A percentile compares a stretch with the other conserved stretches of the same genome.
Evolutionary conservation across 2,797 vertebrate species (phyloP).

Genomic region (Podarcis siculus): DNA sequence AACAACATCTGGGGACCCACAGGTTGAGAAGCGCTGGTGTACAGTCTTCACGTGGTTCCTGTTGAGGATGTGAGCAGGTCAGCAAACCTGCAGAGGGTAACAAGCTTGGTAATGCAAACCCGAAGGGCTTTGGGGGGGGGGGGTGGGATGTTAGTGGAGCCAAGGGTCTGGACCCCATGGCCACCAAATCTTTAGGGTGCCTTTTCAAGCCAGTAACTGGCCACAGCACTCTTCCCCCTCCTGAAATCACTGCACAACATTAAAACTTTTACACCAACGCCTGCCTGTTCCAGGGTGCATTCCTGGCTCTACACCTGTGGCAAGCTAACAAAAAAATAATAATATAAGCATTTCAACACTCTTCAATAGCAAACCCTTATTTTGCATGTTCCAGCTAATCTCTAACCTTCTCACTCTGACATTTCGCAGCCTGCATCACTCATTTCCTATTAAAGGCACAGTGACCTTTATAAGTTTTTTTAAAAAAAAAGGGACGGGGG

Average conservation of each 20-base stretch:
- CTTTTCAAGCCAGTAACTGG: background rate
- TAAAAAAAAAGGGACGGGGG: background rate
- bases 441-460: slow-evolving; percentile 52
- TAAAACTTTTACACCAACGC: background rate
- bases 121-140: background rate
- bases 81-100: background rate
- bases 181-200: background rate
- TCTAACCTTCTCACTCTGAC: slow-evolving; percentile 69
- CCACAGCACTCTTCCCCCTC: background rate
- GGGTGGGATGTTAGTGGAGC: background rate
- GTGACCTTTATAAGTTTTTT: slow-evolving; percentile 53
- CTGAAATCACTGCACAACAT: slow-evolving; percentile 21
- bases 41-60: too few relatives aligned
- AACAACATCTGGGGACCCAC: too few relatives aligned
- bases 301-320: slow-evolving; percentile 71
- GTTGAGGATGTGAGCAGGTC: too few relatives aligned
- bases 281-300: slow-evolving; percentile 47
- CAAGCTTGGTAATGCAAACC: background rate
- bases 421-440: slow-evolving; percentile 63
- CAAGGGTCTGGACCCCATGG: background rate
- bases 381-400: slow-evolving; percentile 51
- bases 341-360: slow-evolving; percentile 84
- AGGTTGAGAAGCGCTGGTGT: too few relatives aligned
- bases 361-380: slow-evolving; percentile 78
- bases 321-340: slow-evolving; percentile 78